Evolutionary conservation across 2,797 vertebrate species (phyloP), one percentile per base, ranked within the genome.

Genomic region (Ceyx erithaca): DNA sequence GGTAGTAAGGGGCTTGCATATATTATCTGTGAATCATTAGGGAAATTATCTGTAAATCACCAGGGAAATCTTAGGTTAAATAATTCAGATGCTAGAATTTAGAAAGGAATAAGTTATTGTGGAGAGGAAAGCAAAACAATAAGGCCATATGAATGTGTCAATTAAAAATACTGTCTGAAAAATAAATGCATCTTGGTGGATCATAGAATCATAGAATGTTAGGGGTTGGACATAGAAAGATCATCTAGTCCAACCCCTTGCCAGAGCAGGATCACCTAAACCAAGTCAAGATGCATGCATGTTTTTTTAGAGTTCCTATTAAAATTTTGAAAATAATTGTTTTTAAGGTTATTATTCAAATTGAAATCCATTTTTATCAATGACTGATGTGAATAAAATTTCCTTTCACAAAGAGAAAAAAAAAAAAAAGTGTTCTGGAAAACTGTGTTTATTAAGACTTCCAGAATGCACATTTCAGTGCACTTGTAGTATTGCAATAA

Each of bases 31-130:
- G 52, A 94, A 79, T 86, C 40, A 89, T 41, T 14, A 71, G 52
- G 54, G 46, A 94, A 37, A 71, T 93, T 85, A 54, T 61, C 57
- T 55, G 7, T 92, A 49, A 94, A 79, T 86, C 40, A 89, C 45
- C 13, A 71, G 49, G 49, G 46, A 94, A 94, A 93, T 85, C 30
- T 43, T 83, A 83, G n/a, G 78, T 79, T 58, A 92, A 92, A 87
- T 91, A 85, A 93, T 88, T 93, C 5, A 14, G 4, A 61, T 54
- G 10, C 5, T 92, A 68, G 48, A 93, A 85, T 89, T 91, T 59
- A 76, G 80, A 80, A 89, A 82, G 37, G 30, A 93, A 80, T 87
- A 87, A 79, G 12, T 30, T 85, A 51, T 16, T 83, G 43, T 48
- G 46, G 48, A 71, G 14, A 85, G 3, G 26, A 82, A 89, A 79